A percentile compares a stretch with the other conserved stretches of the same genome.
phyloP scores from a whole-genome alignment of 2,888 invertebrate species.

The Morpho helenor region DNA sequence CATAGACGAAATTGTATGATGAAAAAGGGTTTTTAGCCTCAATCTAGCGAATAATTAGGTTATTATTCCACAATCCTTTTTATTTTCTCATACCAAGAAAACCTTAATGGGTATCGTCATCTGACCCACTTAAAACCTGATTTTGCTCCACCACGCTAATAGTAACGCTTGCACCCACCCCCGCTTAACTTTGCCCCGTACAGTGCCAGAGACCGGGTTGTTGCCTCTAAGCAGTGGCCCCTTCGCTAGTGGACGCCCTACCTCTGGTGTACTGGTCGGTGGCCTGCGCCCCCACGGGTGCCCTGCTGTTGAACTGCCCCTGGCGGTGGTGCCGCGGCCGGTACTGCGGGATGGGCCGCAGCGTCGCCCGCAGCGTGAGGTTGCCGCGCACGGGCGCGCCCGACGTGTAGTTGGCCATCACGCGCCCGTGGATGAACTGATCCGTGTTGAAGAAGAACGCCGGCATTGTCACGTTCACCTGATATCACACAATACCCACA shows the following conservation, averaged over 20 bases:
- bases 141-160: too few relatives aligned
- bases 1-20: too few relatives aligned
- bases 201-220: too few relatives aligned
- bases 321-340: constrained; percentile 63
- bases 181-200: too few relatives aligned
- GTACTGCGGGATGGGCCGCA: constrained; percentile 83
- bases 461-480: constrained; percentile 97
- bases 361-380: constrained; percentile 89
- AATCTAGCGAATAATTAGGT: too few relatives aligned
- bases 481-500: constrained; percentile 14
- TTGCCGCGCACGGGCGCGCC: constrained; percentile 95
- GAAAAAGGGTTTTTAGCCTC: too few relatives aligned
- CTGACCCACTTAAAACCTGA: too few relatives aligned
- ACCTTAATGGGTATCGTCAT: too few relatives aligned
- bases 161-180: too few relatives aligned
- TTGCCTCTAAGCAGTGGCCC: background rate
- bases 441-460: constrained; percentile 85
- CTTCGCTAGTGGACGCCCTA: constrained; percentile 21
- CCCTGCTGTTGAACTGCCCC: constrained; percentile 74
- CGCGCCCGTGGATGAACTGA: constrained; percentile 88
- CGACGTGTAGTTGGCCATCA: constrained; percentile 97
- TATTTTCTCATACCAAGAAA: too few relatives aligned
- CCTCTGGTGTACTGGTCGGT: constrained; percentile 62
- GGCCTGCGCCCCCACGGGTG: constrained; percentile 34
- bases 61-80: too few relatives aligned